These are phyloP conservation scores for Hyperoplus lanceolatus DNA, from an alignment of 2,797 vertebrate genomes.

Conservation along the genomic window DNA sequence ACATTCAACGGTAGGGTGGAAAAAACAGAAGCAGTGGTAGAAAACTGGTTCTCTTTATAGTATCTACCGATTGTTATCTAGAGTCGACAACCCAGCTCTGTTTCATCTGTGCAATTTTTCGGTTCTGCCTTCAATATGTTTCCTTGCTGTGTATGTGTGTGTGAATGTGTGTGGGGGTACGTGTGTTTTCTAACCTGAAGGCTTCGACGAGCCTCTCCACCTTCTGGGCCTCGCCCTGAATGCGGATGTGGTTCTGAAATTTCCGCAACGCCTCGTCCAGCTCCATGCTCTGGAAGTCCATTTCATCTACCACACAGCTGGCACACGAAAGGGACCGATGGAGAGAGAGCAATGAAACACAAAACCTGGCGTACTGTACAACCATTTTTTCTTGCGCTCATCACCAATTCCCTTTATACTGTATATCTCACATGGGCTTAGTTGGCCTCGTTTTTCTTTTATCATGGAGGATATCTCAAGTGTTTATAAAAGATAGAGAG, in stretches of 20 bases:
- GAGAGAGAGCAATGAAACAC: constrained; percentile 14
- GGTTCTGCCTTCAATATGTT: not conserved
- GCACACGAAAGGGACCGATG: constrained; percentile 10
- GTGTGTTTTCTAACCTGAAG: constrained; percentile 87
- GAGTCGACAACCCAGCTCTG: not conserved
- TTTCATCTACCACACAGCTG: constrained; percentile 91
- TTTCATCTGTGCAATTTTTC: no score
- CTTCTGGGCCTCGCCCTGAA: constrained; percentile 98
- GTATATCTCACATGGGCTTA: not conserved
- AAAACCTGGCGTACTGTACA: not conserved
- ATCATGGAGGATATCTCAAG: constrained; percentile 15
- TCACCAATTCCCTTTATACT: not conserved
- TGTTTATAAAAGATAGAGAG: constrained; percentile 1
- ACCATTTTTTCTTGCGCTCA: not conserved
- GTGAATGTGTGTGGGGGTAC: not conserved
- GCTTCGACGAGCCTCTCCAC: constrained; percentile 97
- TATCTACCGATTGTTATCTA: constrained; percentile 27
- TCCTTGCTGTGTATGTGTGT: not conserved
- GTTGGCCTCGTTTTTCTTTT: constrained; percentile 13
- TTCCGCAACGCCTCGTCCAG: constrained; percentile 97
- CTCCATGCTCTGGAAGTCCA: constrained; percentile 98
- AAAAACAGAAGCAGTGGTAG: constrained; percentile 57
- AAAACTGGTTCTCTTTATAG: constrained; percentile 40
- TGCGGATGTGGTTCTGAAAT: constrained; percentile 98
- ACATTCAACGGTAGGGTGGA: not conserved